Conservation (phyloP, 2,113 vertebrate species). For the Cheirogaleus medius region DNA sequence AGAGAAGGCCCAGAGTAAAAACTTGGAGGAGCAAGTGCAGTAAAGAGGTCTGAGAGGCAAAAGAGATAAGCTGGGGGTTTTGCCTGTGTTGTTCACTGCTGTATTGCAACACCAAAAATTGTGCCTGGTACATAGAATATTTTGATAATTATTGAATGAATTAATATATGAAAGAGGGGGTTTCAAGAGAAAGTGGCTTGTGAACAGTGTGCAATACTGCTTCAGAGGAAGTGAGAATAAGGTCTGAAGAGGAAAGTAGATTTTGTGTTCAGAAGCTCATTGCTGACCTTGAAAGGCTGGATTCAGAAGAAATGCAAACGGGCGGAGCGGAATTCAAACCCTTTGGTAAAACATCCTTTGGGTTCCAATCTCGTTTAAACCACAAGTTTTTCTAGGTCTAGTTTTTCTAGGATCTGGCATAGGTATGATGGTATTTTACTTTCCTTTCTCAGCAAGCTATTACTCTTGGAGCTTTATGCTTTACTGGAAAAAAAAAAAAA, state of each 20-base stretch:
- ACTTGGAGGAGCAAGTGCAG: background rate
- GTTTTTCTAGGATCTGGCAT: background rate
- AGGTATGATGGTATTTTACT: background rate
- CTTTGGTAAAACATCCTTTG: background rate
- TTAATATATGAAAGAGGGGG: background rate
- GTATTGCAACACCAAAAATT: background rate
- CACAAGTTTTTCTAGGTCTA: background rate
- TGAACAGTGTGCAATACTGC: background rate
- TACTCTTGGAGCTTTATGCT: background rate
- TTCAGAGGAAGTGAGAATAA: background rate
- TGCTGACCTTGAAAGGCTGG: too few species aligned
- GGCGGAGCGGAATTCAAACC: background rate
- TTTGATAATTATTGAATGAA: background rate
- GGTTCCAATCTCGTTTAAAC: background rate
- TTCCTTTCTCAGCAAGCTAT: background rate
- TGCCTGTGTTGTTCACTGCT: background rate
- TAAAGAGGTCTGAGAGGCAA: background rate
- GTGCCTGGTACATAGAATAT: too few species aligned
- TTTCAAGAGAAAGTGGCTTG: background rate
- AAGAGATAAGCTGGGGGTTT: accelerated
- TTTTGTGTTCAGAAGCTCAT: background rate
- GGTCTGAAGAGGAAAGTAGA: background rate
- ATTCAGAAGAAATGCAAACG: background rate
- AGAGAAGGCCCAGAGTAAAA: too few species aligned
- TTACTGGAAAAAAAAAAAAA: background rate